These are phyloP conservation scores for Platygyra sinensis DNA, from an alignment of 64 coral and sea anemone genomes.

Conservation along the genomic window DNA sequence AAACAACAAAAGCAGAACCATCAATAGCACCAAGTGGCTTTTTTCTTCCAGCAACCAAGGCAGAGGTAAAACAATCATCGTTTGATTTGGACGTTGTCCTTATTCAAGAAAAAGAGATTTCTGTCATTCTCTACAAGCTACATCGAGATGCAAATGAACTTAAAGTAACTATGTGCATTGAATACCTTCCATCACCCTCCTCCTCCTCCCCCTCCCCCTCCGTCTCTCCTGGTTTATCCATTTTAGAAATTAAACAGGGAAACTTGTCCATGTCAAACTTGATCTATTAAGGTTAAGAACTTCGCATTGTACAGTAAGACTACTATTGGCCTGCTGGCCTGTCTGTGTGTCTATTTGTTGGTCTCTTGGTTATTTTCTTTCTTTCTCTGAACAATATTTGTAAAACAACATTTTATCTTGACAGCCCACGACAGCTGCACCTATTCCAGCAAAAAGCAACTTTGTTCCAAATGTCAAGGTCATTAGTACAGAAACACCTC, in stretches of 20 bases:
- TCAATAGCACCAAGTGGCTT: not conserved
- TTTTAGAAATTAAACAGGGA: no score
- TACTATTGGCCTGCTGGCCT: no score
- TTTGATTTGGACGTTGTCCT: not conserved
- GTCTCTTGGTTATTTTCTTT: not conserved
- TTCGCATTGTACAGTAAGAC: no score
- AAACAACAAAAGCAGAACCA: not conserved
- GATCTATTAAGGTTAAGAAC: no score
- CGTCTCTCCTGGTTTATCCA: no score
- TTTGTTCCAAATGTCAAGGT: not conserved
- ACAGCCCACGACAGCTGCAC: not conserved
- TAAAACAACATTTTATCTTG: not conserved
- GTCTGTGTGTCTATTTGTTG: not conserved
- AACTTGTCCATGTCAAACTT: no score
- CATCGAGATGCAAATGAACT: no score
- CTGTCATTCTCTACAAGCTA: no score
- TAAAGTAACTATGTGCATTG: no score
- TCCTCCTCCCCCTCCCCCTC: no score
- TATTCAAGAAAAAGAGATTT: no score
- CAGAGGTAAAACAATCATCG: not conserved
- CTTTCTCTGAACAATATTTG: not conserved
- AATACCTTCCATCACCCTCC: no score
- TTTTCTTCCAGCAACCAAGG: not conserved
- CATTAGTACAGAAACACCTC: constrained; percentile 11
- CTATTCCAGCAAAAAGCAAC: not conserved